Conservation (phyloP, 2,797 vertebrate species). For the Bovichtus variegatus region DNA sequence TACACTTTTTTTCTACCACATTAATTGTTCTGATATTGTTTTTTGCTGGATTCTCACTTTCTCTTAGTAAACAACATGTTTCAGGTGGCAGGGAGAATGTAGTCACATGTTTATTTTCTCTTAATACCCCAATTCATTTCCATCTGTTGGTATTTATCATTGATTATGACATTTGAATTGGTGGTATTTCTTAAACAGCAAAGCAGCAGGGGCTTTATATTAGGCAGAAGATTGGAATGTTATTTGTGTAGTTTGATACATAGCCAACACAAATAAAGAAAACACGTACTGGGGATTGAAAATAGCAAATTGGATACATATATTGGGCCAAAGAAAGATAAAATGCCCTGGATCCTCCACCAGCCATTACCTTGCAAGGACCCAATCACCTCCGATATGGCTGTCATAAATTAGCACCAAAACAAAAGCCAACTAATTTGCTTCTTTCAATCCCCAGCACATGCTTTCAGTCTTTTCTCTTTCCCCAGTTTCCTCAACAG, state of each 20-base stretch:
- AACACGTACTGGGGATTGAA: constrained; percentile 32
- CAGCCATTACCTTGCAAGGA: constrained; percentile 63
- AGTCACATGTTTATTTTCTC: neutral
- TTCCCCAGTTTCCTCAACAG: constrained; percentile 71
- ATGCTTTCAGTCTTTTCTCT: constrained; percentile 54
- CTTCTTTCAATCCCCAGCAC: constrained; percentile 57
- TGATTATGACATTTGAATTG: constrained; percentile 23
- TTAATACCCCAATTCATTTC: neutral
- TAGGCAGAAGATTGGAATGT: constrained; percentile 15
- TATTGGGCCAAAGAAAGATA: constrained; percentile 49
- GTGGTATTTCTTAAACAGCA: constrained; percentile 11
- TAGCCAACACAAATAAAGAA: constrained; percentile 26
- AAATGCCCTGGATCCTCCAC: constrained; percentile 47
- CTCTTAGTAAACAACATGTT: constrained; percentile 16
- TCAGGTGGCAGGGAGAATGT: constrained; percentile 9
- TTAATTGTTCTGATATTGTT: constrained; percentile 73
- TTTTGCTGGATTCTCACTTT: constrained; percentile 68
- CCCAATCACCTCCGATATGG: constrained; percentile 71
- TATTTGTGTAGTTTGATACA: constrained; percentile 30
- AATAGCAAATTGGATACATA: constrained; percentile 59
- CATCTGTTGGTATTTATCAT: constrained; percentile 15
- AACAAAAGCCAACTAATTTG: constrained; percentile 82
- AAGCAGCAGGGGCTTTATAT: constrained; percentile 25
- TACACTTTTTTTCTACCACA: constrained; percentile 55
- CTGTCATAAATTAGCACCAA: constrained; percentile 79